Conservation (phyloP, 2,888 invertebrate species). For the Micoletzkya japonica region DNA sequence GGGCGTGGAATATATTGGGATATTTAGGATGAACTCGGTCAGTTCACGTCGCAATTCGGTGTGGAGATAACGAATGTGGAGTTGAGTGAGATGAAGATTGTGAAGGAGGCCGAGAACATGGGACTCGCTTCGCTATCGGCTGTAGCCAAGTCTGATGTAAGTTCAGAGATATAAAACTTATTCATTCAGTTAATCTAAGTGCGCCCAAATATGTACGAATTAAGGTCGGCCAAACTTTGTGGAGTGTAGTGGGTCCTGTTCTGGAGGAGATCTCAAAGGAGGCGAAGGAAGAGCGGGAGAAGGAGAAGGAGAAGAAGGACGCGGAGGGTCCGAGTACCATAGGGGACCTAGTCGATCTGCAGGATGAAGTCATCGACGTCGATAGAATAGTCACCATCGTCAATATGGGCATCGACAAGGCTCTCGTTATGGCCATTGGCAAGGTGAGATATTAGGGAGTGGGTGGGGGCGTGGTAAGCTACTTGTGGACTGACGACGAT, state of each 20-base stretch:
- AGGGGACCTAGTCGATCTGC: constrained; percentile 18
- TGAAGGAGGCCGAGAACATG: constrained; percentile 58
- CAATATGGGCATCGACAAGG: constrained; percentile 45
- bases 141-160: constrained; percentile 42
- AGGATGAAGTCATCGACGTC: constrained; percentile 37
- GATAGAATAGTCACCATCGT: constrained; percentile 42
- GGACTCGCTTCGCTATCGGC: constrained; percentile 44
- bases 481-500: neutral
- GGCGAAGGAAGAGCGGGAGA: constrained; percentile 29
- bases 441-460: constrained; percentile 30
- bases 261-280: constrained; percentile 41
- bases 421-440: constrained; percentile 38
- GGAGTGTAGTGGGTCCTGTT: constrained; percentile 42
- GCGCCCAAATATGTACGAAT: neutral
- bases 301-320: constrained; percentile 10
- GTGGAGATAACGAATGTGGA: constrained; percentile 64
- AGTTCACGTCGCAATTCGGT: constrained; percentile 64
- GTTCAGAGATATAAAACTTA: too few relatives aligned
- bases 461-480: too few relatives aligned
- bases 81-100: constrained; percentile 62
- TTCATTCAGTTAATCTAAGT: neutral
- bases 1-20: neutral
- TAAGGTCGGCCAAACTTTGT: constrained; percentile 43
- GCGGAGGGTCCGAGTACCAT: constrained; percentile 18
- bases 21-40: constrained; percentile 64